A percentile compares a stretch with the other conserved stretches of the same genome.
Evolutionary conservation across 1,140 invertebrate genomes (phyloP).

Genomic region (Leptinotarsa lineolata): DNA sequence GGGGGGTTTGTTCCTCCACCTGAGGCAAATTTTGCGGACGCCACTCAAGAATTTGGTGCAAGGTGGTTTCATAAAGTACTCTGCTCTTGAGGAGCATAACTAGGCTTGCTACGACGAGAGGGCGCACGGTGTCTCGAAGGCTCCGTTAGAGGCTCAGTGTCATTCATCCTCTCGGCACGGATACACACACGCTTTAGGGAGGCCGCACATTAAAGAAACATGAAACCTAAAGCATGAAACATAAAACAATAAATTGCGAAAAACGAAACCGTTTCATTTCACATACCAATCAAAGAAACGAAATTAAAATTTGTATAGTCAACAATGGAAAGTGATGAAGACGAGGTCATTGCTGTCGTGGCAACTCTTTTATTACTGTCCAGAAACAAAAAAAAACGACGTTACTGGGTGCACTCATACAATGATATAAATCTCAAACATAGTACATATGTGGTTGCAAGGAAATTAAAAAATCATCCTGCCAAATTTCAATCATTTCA

Average conservation of each 20-base stretch:
- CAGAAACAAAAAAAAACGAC: neutral
- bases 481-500: neutral
- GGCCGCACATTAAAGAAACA: conserved; percentile 1
- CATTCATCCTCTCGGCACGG: too few relatives aligned
- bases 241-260: neutral
- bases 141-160: too few relatives aligned
- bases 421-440: neutral
- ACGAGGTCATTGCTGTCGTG: neutral
- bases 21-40: too few relatives aligned
- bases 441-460: neutral
- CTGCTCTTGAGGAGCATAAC: too few relatives aligned
- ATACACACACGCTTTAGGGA: neutral
- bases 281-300: neutral
- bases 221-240: neutral
- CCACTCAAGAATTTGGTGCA: too few relatives aligned
- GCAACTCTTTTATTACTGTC: neutral
- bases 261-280: neutral
- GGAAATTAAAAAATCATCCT: neutral
- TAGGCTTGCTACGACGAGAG: too few relatives aligned
- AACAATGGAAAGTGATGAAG: neutral
- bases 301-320: neutral
- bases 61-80: too few relatives aligned
- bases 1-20: too few relatives aligned
- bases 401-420: neutral
- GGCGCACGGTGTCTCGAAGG: too few relatives aligned